Base-by-base conservation (phyloP, 1,140 invertebrate species). In the Aphelenchoides fujianensis region DNA sequence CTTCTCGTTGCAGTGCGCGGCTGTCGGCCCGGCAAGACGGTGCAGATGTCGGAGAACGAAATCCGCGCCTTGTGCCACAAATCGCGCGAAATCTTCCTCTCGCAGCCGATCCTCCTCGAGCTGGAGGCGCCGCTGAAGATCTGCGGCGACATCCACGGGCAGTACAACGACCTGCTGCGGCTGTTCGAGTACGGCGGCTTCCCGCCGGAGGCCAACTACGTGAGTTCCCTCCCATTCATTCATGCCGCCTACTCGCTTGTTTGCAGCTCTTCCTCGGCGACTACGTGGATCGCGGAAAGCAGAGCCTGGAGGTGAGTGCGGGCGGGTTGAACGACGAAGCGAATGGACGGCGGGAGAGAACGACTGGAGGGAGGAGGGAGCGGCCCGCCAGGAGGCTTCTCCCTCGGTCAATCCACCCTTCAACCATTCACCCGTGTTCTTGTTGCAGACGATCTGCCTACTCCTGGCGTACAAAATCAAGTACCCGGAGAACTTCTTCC, bases 171-270 rank as follows among this genome's bases (percentile, higher is more conserved):
- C 28, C 61, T 99, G 41, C 87, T 99, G 72, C 90, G 97, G 84
- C 88, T 99, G 70, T 99, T 99, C 87, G 97, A 98, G 85, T 98
- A 98, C 86, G 97, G 97, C 69, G 95, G 96, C n/a, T 99, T 99
- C 86, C 97, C 97, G 48, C 97, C 97, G n/a, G 96, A 99, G 87
- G 94, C 95, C 48, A 99, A 99, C 87, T 99, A 99, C 88, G 88
- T 99, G 72, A n/a, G n/a, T 64, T 70, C 55, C n/a, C n/a, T n/a
- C n/a, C n/a, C n/a, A n/a, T n/a, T n/a, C n/a, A 99, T 99, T 87
- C 89, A n/a, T n/a, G n/a, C n/a, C n/a, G n/a, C n/a, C 98, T 61
- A 1, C 28, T 53, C 19, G 52, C 3, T 53, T 53, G 27, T 31
- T 19, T 2, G 34, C 34, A 9, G 99, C 88, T 88, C 99, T 61